Percentiles rank a stretch among this genome's conserved stretches.
Evolutionary conservation across 1,140 invertebrate genomes (phyloP).

Genomic region (Calephelis nemesis): DNA sequence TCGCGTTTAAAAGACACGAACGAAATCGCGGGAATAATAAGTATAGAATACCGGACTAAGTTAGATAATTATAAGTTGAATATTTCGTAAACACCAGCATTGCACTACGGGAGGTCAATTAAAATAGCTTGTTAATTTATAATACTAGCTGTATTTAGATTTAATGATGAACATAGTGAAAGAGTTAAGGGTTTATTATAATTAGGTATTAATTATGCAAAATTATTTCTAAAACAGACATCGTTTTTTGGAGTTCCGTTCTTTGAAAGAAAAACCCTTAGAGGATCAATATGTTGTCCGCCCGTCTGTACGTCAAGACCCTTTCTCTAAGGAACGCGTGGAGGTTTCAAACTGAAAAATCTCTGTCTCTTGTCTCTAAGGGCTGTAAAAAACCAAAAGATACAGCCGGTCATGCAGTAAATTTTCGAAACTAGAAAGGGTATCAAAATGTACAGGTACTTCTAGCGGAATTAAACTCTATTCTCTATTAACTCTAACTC

Average conservation of each 20-base stretch:
- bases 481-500: no score
- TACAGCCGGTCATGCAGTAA: no score
- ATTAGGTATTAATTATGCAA: conserved; percentile 14
- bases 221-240: neutral
- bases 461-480: no score
- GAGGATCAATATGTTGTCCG: neutral
- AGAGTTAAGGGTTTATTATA: conserved; percentile 5
- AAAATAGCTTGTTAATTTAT: conserved; percentile 73
- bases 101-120: conserved; percentile 50
- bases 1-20: no score
- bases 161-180: conserved; percentile 3
- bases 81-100: conserved; percentile 18
- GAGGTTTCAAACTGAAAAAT: no score
- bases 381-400: no score
- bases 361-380: no score
- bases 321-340: no score
- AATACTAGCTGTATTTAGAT: conserved; percentile 38
- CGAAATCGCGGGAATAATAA: neutral
- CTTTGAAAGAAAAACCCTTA: neutral
- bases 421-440: no score
- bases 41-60: conserved; percentile 13
- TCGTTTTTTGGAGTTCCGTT: no score
- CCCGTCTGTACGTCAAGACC: no score
- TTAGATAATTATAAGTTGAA: neutral
- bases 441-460: no score